These are phyloP conservation scores for Danionella cerebrum DNA, from an alignment of 2,113 vertebrate genomes.

Conservation along the genomic window DNA sequence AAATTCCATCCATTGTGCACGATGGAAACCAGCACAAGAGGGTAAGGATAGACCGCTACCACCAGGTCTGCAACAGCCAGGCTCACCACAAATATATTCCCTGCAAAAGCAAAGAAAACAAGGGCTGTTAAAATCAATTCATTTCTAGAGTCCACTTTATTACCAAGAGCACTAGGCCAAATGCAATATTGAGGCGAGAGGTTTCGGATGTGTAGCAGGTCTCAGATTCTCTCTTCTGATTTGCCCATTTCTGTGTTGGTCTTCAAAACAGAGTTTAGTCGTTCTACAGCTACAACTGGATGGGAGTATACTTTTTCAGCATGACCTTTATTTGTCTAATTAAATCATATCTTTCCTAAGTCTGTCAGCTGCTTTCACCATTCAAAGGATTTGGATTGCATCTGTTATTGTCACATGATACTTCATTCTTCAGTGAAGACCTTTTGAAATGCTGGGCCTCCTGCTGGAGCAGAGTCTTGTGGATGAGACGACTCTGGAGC, in stretches of 20 bases:
- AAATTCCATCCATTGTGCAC: conserved; percentile 76
- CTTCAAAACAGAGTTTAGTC: not conserved
- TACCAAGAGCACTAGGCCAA: not conserved
- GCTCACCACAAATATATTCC: conserved; percentile 81
- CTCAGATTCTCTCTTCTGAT: not conserved
- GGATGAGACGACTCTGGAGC: not conserved
- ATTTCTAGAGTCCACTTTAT: not conserved
- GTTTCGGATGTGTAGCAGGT: not conserved
- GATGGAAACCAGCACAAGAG: conserved; percentile 73
- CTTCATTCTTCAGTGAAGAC: conserved; percentile 14
- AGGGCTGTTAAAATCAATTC: not conserved
- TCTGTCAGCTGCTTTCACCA: conserved; percentile 38
- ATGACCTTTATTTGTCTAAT: conserved; percentile 39
- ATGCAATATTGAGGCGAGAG: not conserved
- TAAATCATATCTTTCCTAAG: conserved; percentile 30
- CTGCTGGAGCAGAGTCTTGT: not conserved
- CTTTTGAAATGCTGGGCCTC: not conserved
- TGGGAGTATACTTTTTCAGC: conserved; percentile 26
- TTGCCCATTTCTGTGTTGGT: not conserved
- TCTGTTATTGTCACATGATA: conserved; percentile 38
- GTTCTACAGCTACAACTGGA: not conserved
- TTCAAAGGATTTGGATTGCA: conserved; percentile 41
- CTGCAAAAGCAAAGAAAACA: conserved; percentile 55
- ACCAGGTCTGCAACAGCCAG: conserved; percentile 77
- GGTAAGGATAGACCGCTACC: conserved; percentile 79